Conservation (phyloP, 2,888 invertebrate species). For the Clostera curtula region DNA sequence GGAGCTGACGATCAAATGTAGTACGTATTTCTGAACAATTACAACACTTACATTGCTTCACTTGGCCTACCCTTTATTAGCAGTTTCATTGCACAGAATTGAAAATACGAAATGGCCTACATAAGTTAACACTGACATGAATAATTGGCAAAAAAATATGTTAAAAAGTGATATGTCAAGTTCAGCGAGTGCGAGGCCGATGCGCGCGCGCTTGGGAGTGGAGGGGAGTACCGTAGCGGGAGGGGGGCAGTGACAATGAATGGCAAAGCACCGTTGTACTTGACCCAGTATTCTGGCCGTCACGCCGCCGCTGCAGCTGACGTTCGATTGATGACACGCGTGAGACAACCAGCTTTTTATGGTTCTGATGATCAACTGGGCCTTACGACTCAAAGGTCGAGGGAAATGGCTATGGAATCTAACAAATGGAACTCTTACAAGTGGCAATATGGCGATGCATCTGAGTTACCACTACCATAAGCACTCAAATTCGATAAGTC, state of each 20-base stretch:
- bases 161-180: conserved; percentile 64
- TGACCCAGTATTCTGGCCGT: conserved; percentile 66
- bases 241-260: conserved; percentile 56
- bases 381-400: too few species aligned
- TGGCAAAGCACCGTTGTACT: conserved; percentile 73
- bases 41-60: too few species aligned
- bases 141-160: conserved; percentile 48
- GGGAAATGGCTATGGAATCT: too few species aligned
- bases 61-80: too few species aligned
- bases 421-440: too few species aligned
- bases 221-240: conserved; percentile 21
- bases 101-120: conserved; percentile 20
- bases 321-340: conserved; percentile 51
- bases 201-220: conserved; percentile 37
- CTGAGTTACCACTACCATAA: too few species aligned
- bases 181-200: conserved; percentile 60
- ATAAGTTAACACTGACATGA: conserved; percentile 37
- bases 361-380: too few species aligned
- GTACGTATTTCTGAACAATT: too few species aligned
- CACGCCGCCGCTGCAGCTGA: conserved; percentile 40
- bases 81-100: too few species aligned
- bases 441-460: too few species aligned
- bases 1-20: too few species aligned
- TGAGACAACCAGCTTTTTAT: conserved; percentile 36
- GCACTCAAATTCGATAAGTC: too few species aligned